Evolutionary conservation across 1,140 invertebrate genomes (phyloP), one percentile per base, ranked within the genome.

Genomic region (Drosophila burlai): DNA sequence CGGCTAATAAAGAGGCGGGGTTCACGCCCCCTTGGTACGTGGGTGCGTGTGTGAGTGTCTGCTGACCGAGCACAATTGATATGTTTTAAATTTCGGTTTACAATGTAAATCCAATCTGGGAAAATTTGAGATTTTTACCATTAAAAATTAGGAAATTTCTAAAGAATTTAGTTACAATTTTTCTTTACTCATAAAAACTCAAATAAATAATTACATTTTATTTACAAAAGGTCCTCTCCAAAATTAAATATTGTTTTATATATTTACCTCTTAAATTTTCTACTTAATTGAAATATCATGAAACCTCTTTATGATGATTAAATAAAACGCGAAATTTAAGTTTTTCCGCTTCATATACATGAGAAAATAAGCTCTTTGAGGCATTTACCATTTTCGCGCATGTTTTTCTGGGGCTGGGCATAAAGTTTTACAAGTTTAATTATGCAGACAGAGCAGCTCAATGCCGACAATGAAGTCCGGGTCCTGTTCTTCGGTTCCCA

Each of bases 1-100:
- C 76, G 69, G 84, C 84, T 86, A 86, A 86, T 86, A 86, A 83
- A 79, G 60, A 69, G 59, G 74, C 62, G 75, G 29, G 67, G 55
- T 16, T 18, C 16, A n/a, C 55, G 29, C 69, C 55, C n/a, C 45
- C 38, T 31, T 29, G 69, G 13, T 18, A 18, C 26, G 46, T 57
- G 34, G 24, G 8, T 49, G 46, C 21, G 46, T 42, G 6, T 64
- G 29, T 69, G 36, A 29, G 64, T 21, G 46, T 13, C 67, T 73
- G 71, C 71, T 74, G 71, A 74, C 71, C 71, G 18, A 15, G 67
- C 71, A 61, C 46, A 73, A 61, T 74, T 52, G 46, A 74, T n/a
- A n/a, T 74, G 38, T 74, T 73, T 74, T 52, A 74, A 74, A 73
- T 72, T 73, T 61, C 29, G 18, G 42, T 34, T 31, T 31, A 60